Conservation (phyloP, 2,113 vertebrate species). For the Seriola dumerili region DNA sequence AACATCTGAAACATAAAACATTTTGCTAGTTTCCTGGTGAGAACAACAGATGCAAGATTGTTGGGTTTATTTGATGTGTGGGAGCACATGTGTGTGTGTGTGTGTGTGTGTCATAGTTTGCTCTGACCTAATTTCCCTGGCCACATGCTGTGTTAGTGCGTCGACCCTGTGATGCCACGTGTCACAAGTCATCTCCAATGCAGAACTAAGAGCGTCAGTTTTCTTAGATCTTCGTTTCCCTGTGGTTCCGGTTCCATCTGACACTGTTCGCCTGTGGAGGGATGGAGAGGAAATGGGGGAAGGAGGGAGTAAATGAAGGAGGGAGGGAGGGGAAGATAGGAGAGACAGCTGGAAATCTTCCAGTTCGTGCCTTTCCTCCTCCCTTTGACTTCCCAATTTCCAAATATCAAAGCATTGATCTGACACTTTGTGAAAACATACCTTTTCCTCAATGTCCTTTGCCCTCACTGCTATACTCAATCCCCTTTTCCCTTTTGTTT, state of each 20-base stretch:
- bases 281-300: conserved; percentile 57
- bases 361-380: conserved; percentile 40
- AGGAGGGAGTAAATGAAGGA: conserved; percentile 41
- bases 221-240: conserved; percentile 73
- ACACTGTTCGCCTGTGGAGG: conserved; percentile 56
- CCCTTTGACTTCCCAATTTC: conserved; percentile 57
- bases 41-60: conserved; percentile 41
- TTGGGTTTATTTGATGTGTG: conserved; percentile 28
- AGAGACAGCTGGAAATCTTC: conserved; percentile 71
- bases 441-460: conserved; percentile 35
- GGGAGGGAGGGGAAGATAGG: conserved; percentile 52
- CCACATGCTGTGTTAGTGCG: conserved; percentile 67
- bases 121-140: conserved; percentile 74
- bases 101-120: conserved; percentile 25
- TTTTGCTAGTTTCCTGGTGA: conserved; percentile 15
- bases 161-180: conserved; percentile 60
- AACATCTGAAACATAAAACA: conserved; percentile 33
- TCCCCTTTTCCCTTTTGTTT: conserved; percentile 20
- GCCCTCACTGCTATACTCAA: conserved; percentile 12
- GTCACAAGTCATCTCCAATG: conserved; percentile 58
- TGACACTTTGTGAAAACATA: conserved; percentile 51
- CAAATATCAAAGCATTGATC: conserved; percentile 65
- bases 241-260: conserved; percentile 65
- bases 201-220: conserved; percentile 62
- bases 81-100: conserved; percentile 4